These are phyloP conservation scores for Drosophila elegans DNA, from an alignment of 1,140 invertebrate species.

Conservation along the genomic window DNA sequence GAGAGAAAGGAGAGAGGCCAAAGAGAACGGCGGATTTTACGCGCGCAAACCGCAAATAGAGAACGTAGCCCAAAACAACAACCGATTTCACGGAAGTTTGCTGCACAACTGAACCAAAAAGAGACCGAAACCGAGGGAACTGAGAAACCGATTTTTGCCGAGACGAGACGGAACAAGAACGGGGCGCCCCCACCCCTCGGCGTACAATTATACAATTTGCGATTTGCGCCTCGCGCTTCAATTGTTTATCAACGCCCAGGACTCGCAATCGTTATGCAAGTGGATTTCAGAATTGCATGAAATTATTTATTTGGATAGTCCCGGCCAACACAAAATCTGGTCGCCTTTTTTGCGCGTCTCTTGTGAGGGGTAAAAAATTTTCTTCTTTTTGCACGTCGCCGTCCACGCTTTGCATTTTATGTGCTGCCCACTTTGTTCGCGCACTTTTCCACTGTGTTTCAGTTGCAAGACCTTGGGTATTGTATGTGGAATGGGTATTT, in stretches of 20 bases:
- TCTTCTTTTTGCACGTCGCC: slow-evolving; percentile 67
- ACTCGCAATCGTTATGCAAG: slow-evolving; percentile 33
- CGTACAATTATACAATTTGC: slow-evolving; percentile 70
- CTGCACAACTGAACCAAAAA: slow-evolving; percentile 70
- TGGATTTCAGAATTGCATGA: slow-evolving; percentile 49
- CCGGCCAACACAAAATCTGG: slow-evolving; percentile 6
- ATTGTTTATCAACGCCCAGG: slow-evolving; percentile 27
- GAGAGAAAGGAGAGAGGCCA: slow-evolving; percentile 5
- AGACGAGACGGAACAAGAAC: slow-evolving; percentile 65
- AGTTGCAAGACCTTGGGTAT: slow-evolving; percentile 20
- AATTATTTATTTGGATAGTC: slow-evolving; percentile 21
- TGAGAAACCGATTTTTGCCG: slow-evolving; percentile 52
- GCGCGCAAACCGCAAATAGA: slow-evolving; percentile 65
- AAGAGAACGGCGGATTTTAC: slow-evolving; percentile 54
- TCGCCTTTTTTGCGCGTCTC: slow-evolving; percentile 41
- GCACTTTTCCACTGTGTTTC: slow-evolving; percentile 11
- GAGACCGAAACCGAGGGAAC: slow-evolving; percentile 43
- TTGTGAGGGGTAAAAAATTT: slow-evolving; percentile 51
- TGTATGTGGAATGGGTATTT: slow-evolving; percentile 11
- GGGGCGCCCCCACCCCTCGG: slow-evolving; percentile 39
- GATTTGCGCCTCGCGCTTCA: slow-evolving; percentile 59
- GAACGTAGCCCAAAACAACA: slow-evolving; percentile 58
- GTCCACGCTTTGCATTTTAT: slow-evolving; percentile 56
- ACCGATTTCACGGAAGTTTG: slow-evolving; percentile 77
- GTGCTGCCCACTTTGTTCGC: slow-evolving; percentile 40